Base-by-base conservation (phyloP, 35 echinoderm and acorn worm species). In the Heliocidaris erythrogramma region DNA sequence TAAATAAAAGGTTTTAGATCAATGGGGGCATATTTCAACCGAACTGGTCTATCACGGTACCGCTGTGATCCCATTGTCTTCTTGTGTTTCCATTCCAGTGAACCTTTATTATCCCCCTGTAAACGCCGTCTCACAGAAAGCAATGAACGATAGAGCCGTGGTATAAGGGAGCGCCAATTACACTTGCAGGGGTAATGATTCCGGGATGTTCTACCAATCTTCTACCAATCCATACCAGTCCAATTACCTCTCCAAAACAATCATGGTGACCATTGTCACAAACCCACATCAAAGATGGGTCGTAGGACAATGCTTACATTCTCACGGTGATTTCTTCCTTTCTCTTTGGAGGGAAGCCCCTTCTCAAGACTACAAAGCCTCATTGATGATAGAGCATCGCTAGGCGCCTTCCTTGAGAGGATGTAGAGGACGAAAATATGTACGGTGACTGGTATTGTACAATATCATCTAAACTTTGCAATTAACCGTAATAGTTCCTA, bases 161-260 rank as follows among this genome's bases (percentile, higher is more conserved):
- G 18, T 78, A 24, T 78, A 78, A 78, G 65, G 65, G 65, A 78
- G 65, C 65, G 27, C 65, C 65, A 78, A 78, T 78, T 78, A 78
- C 65, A 78, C 65, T 78, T 78, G 65, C 65, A 78, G 65, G 65
- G 21, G 65, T 78, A 78, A 78, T 78, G 65, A 78, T 78, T 78
- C 27, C 21, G 21, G 65, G 65, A 78, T 78, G 21, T 27, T 78
- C 65, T 78, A 78, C 65, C 65, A 78, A 78, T 78, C 65, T 27
- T 78, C 65, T 78, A 78, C 65, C 65, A 78, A 78, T 78, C 65
- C 65, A 78, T 78, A 78, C 65, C 65, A 78, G 65, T 78, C 65
- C 65, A 78, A 78, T 78, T 78, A 78, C 65, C 65, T 18, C 65
- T 24, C 59, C 65, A 3, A 78, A n/a, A 78, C 65, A 78, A 78